Evolutionary conservation across 2,113 vertebrate genomes (phyloP).

Genomic region (Spermophilus dauricus): DNA sequence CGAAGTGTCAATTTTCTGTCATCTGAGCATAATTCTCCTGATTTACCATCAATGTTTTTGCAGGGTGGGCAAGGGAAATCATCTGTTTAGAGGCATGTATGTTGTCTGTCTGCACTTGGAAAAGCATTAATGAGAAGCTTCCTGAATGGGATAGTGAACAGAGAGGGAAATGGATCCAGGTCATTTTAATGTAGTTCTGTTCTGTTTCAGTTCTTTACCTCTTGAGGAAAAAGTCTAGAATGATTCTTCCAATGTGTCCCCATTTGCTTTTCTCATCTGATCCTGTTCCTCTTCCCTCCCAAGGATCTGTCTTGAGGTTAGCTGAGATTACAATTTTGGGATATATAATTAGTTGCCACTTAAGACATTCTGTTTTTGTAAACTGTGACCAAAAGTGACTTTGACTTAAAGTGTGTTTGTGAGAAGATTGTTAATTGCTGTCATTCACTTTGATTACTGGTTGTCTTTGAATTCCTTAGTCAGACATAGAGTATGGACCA

Average conservation of each 20-base stretch:
- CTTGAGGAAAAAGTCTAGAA: slow-evolving; percentile 33
- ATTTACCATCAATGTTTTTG: background rate
- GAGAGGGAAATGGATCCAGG: background rate
- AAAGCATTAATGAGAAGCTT: background rate
- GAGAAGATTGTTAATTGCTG: background rate
- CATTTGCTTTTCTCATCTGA: slow-evolving; percentile 12
- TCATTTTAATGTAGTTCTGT: background rate
- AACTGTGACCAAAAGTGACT: background rate
- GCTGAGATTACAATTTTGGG: background rate
- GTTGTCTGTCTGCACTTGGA: background rate
- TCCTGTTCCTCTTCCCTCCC: background rate
- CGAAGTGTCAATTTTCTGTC: background rate
- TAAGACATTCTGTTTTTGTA: background rate
- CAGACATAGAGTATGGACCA: background rate
- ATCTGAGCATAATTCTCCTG: background rate
- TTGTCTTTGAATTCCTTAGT: slow-evolving; percentile 37
- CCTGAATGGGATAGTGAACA: background rate
- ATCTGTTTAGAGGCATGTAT: background rate
- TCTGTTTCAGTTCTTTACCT: background rate
- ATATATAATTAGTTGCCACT: background rate
- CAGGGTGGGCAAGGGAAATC: background rate
- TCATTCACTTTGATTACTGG: slow-evolving; percentile 45
- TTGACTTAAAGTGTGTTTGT: background rate
- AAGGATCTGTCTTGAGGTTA: background rate
- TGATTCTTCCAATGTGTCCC: background rate